These are phyloP conservation scores for Anthophora plumipes DNA, from an alignment of 2,888 invertebrate species.

Conservation along the genomic window DNA sequence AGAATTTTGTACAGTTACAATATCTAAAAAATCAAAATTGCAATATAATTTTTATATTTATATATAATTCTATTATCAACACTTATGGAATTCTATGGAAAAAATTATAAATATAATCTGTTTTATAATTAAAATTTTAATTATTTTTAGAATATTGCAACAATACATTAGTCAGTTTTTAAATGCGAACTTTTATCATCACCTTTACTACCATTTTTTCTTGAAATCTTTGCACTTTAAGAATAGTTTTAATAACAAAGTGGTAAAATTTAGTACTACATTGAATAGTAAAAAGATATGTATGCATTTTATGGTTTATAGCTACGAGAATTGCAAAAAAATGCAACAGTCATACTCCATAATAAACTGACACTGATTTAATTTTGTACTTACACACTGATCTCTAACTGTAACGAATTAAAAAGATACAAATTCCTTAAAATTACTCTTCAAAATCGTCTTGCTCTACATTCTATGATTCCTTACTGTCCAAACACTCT, in stretches of 20 bases:
- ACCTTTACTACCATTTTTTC: neutral
- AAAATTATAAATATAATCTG: neutral
- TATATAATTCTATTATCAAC: neutral
- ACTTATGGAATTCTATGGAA: neutral
- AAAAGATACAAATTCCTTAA: too few species aligned
- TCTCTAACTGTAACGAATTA: neutral
- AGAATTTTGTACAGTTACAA: too few species aligned
- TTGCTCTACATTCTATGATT: neutral
- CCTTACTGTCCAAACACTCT: neutral
- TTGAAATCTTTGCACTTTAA: neutral
- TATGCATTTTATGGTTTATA: too few species aligned
- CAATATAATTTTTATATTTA: neutral
- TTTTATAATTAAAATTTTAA: neutral
- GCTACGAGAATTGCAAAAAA: too few species aligned
- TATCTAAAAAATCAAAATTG: neutral
- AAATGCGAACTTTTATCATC: neutral
- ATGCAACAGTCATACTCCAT: too few species aligned
- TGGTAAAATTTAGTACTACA: neutral
- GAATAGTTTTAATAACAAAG: neutral
- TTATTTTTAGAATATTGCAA: neutral
- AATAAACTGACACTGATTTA: neutral
- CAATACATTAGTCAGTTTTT: neutral
- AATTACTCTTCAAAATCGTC: constrained; percentile 36
- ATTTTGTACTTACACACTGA: neutral
- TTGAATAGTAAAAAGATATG: too few species aligned